These are phyloP conservation scores for Coptodon rendalli DNA, from an alignment of 2,113 vertebrate genomes.

Conservation along the genomic window DNA sequence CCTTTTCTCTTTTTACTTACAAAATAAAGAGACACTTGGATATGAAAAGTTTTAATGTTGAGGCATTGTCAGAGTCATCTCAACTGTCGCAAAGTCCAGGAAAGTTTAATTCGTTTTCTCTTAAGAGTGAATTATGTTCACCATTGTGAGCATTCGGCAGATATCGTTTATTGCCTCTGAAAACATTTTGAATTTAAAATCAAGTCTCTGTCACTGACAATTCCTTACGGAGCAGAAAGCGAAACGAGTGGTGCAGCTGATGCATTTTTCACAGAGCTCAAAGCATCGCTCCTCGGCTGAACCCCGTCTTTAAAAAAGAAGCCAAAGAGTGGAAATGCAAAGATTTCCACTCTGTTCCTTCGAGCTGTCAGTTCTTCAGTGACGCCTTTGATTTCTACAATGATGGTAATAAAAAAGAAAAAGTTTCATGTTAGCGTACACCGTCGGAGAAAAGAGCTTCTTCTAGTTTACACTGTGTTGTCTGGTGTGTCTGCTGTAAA, in stretches of 20 bases:
- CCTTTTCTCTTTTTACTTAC: not conserved
- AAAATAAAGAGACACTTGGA: accelerated
- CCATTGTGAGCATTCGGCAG: not conserved
- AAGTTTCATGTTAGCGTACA: not conserved
- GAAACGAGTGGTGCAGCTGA: not conserved
- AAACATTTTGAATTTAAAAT: not conserved
- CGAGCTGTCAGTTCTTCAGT: slow-evolving; percentile 16
- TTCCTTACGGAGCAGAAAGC: not conserved
- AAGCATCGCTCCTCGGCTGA: not conserved
- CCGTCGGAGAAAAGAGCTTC: not conserved
- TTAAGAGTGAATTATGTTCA: not conserved
- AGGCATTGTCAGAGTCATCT: not conserved
- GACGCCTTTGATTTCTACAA: not conserved
- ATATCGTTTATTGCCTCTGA: not conserved
- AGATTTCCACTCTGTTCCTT: slow-evolving; percentile 1
- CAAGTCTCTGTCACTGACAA: not conserved
- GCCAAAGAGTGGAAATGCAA: not conserved
- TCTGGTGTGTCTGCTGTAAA: not conserved
- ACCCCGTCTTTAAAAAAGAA: slow-evolving; percentile 8
- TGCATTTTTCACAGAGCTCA: slow-evolving; percentile 45
- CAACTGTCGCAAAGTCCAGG: not conserved
- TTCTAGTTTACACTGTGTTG: not conserved
- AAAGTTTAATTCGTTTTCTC: not conserved
- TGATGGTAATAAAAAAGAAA: not conserved
- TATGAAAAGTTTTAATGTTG: not conserved